Base-by-base conservation (phyloP, 2,113 vertebrate species). In the Poicephalus gulielmi region DNA sequence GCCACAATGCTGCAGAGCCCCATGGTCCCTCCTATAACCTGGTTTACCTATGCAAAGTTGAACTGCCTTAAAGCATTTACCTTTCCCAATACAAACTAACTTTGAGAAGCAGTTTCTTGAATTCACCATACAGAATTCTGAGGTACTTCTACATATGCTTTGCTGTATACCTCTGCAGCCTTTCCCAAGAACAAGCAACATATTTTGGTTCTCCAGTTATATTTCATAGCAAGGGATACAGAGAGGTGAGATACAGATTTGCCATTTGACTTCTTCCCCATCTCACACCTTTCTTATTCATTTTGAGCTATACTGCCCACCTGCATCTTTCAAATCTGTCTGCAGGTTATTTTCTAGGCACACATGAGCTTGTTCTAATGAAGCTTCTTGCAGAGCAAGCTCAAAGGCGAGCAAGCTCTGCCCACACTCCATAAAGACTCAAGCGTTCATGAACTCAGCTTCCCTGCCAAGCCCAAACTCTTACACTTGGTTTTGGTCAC, bases 391-490 rank as follows among this genome's bases (percentile, higher is more conserved):
- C 4, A 50, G 5, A 77, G 52, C 7, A 63, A 70, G 24, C 11
- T 62, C 28, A 50, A 57, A 66, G 39, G 33, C 18, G 17, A 86
- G 10, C 24, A 64, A 81, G 47, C 63, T 77, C 20, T 78, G 64
- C 6, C 28, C 35, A 8, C 1, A 15, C 18, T 52, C 22, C 12
- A 11, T 13, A 37, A 88, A 73, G 19, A 50, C 19, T 55, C 0
- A 0, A 66, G 44, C 10, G 9, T 74, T 50, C 17, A 8, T 0
- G 0, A 82, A 49, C 23, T 55, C 35, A 1, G 33, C 6, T 3
- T 2, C 37, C 5, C 5, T 23, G 17, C 8, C 43, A 28, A 81
- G 43, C 5, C 9, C 59, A 31, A 75, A 50, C 18, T 30, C 55
- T 25, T 13, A 33, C 0, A 3, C 6, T 83, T n/a, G 46, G 14